Percentiles rank a stretch among this genome's conserved stretches.
These are phyloP conservation scores for Bradypodion pumilum DNA, from an alignment of 2,797 vertebrate genomes.

Conservation along the genomic window DNA sequence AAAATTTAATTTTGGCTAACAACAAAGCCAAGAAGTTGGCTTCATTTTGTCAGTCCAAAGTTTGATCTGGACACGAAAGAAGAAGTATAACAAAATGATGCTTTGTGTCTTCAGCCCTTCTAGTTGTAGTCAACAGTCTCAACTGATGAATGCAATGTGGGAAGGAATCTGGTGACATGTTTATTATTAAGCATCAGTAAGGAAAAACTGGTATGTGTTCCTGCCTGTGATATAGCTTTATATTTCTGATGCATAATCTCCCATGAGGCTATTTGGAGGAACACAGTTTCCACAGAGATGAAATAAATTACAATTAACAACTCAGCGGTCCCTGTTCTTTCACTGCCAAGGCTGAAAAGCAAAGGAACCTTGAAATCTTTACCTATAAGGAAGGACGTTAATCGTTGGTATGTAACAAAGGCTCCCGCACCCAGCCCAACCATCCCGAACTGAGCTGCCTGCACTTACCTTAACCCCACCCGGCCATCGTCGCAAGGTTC, in stretches of 20 bases:
- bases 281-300: not conserved
- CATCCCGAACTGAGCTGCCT: no score
- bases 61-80: no score
- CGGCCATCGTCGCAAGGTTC: no score
- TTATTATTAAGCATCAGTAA: not conserved
- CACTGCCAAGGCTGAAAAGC: not conserved
- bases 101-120: not conserved
- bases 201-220: not conserved
- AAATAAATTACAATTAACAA: not conserved
- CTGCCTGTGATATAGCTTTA: not conserved
- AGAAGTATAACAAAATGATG: not conserved
- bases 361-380: conserved; percentile 9
- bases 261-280: not conserved
- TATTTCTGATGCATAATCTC: not conserved
- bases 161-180: not conserved
- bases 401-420: no score
- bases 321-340: not conserved
- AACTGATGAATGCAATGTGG: not conserved
- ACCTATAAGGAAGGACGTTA: no score
- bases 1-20: no score
- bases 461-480: no score
- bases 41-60: no score
- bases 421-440: no score
- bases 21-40: no score
- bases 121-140: not conserved